Base-by-base conservation (phyloP, 2,113 vertebrate species). In the Pyrgilauda ruficollis region DNA sequence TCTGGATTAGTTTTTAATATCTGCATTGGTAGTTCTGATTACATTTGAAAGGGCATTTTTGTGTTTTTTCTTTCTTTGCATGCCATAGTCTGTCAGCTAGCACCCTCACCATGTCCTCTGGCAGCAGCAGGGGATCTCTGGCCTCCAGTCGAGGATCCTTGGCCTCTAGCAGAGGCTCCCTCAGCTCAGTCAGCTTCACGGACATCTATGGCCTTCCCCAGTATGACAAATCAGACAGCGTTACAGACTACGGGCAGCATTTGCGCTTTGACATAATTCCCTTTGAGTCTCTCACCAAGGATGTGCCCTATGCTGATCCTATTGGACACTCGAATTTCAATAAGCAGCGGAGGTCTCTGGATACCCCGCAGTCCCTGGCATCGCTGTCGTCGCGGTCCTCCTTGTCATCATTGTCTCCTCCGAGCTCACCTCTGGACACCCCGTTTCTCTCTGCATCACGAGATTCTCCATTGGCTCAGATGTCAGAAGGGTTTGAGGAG, bases 191-290 rank as follows among this genome's bases (percentile, higher is more conserved):
- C 97, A 99, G 99, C 96, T 99, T 99, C 96, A 99, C 98, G 0
- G 99, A 99, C 98, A 99, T 99, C 98, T 99, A 99, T 7, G 99
- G 99, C 50, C 96, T 99, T 30, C 99, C 99, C 0, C 99, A 99
- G 94, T 99, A 99, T 0, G 99, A 99, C 63, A 99, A 99, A 31
- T 96, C 98, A 1, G 99, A 99, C 4, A 81, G 82, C 3, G 2
- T 82, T 17, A 23, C 97, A 10, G 95, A 98, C 75, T 96, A 97
- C 1, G 98, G 99, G 62, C 97, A 99, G 33, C 98, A 99, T 63
- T 95, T 99, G 35, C 98, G 99, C 94, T 99, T 98, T n/a, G 98
- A 99, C 95, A 98, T 99, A 13, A 93, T 98, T 84, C 98, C 98
- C 30, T 98, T 98, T 0, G 99, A 99, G 93, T 94, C 98, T 5